phyloP scores from a whole-genome alignment of 1,140 invertebrate genomes.

The Drosophila arizonae region DNA sequence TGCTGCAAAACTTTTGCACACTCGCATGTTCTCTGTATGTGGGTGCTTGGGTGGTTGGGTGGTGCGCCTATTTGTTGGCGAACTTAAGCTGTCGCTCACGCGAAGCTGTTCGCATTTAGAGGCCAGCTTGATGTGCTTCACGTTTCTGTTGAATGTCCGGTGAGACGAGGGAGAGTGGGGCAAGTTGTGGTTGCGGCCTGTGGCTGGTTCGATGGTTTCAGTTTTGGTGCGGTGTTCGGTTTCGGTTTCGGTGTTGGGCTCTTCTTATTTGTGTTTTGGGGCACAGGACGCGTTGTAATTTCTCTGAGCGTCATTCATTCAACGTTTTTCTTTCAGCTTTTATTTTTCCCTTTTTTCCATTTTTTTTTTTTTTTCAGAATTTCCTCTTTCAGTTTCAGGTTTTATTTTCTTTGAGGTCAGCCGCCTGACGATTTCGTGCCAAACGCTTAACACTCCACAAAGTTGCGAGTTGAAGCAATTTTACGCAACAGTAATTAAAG shows the following conservation, averaged over 20 bases:
- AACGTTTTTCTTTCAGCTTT: constrained; percentile 34
- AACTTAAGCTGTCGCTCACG: constrained; percentile 73
- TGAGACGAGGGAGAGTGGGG: constrained; percentile 4
- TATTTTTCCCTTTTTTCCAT: constrained; percentile 23
- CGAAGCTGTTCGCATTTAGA: constrained; percentile 45
- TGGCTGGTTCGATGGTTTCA: constrained; percentile 50
- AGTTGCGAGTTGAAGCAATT: constrained; percentile 80
- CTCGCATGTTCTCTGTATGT: constrained; percentile 45
- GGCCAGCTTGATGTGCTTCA: constrained; percentile 15
- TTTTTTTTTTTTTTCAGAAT: constrained; percentile 1
- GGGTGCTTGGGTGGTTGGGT: background rate
- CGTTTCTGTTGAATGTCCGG: constrained; percentile 54
- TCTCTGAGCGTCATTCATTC: constrained; percentile 48
- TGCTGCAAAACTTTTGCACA: constrained; percentile 62
- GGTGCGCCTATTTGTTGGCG: constrained; percentile 20
- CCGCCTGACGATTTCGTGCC: constrained; percentile 57
- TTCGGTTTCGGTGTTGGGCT: constrained; percentile 9
- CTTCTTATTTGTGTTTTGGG: constrained; percentile 29
- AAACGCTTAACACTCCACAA: constrained; percentile 80
- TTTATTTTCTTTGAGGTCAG: constrained; percentile 36
- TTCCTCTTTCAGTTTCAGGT: constrained; percentile 9
- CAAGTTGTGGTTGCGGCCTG: constrained; percentile 35
- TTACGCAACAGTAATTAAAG: constrained; percentile 81
- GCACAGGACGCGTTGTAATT: constrained; percentile 34
- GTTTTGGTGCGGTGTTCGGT: constrained; percentile 11